These are phyloP conservation scores for Heterodera carotae DNA, from an alignment of 1,140 invertebrate species.

Conservation along the genomic window DNA sequence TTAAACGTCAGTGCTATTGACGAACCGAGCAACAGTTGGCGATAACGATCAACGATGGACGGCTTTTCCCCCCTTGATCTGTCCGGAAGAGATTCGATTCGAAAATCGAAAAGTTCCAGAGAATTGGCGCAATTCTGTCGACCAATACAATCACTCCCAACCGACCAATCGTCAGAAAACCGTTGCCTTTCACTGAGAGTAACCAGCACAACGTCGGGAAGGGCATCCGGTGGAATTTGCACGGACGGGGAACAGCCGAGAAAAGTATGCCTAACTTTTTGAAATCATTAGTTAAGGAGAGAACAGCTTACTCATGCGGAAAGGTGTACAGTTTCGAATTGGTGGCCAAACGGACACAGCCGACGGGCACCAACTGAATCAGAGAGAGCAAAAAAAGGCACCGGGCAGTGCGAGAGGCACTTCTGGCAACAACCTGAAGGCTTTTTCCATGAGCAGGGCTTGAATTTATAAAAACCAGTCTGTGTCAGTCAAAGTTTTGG, in stretches of 20 bases:
- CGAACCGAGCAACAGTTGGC: conserved; percentile 37
- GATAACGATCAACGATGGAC: conserved; percentile 32
- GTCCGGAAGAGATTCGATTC: conserved; percentile 18
- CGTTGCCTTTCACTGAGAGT: conserved; percentile 16
- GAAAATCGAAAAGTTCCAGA: conserved; percentile 33
- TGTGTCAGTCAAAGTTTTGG: too few species aligned
- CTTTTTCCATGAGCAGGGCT: too few species aligned
- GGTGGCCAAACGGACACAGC: conserved; percentile 35
- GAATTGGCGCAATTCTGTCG: conserved; percentile 14
- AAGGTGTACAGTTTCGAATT: conserved; percentile 34
- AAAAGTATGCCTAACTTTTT: conserved; percentile 45
- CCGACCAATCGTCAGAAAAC: not conserved
- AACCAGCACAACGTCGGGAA: conserved; percentile 28
- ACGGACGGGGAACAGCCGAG: conserved; percentile 27
- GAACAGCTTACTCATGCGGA: conserved; percentile 32
- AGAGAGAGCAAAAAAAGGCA: conserved; percentile 40
- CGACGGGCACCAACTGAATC: conserved; percentile 43
- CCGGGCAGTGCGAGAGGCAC: conserved; percentile 24
- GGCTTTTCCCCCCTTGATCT: conserved; percentile 20
- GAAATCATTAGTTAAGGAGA: not conserved
- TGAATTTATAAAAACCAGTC: too few species aligned
- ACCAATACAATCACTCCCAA: not conserved
- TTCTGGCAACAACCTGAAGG: conserved; percentile 43
- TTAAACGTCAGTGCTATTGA: too few species aligned
- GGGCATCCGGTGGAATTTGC: conserved; percentile 33